phyloP scores from a whole-genome alignment of 2,888 invertebrate genomes.

The Cephonodes hylas region DNA sequence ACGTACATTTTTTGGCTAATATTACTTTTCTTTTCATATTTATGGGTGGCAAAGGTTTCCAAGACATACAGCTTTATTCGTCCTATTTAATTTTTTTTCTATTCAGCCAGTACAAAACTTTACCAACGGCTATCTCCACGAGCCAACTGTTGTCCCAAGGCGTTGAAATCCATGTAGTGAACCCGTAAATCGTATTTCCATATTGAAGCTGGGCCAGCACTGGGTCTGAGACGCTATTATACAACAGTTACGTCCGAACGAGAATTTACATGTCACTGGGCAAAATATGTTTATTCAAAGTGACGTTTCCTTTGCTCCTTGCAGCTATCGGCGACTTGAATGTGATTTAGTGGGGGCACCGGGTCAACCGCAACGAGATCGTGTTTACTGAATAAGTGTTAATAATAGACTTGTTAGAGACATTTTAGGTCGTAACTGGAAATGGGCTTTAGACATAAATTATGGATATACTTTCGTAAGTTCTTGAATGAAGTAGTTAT shows the following conservation, averaged over 20 bases:
- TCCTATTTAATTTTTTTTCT: background rate
- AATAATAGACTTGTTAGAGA: background rate
- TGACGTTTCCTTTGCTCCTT: background rate
- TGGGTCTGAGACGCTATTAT: background rate
- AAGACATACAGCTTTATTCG: too few relatives aligned
- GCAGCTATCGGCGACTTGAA: background rate
- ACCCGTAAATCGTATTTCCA: background rate
- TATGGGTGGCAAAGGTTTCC: too few relatives aligned
- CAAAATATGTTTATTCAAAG: background rate
- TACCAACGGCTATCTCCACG: background rate
- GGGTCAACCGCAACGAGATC: background rate
- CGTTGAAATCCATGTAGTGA: background rate
- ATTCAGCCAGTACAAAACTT: background rate
- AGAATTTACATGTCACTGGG: background rate
- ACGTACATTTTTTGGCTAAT: too few relatives aligned
- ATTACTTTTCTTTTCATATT: too few relatives aligned
- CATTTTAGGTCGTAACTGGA: too few relatives aligned
- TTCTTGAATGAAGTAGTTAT: too few relatives aligned
- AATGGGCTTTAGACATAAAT: too few relatives aligned
- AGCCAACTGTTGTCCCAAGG: background rate
- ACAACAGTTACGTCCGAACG: background rate
- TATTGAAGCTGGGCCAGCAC: too few relatives aligned
- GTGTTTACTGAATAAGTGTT: background rate
- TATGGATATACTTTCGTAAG: too few relatives aligned
- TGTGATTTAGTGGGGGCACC: background rate